Percentiles rank a stretch among this genome's conserved stretches.
These are phyloP conservation scores for Sarotherodon lohbergeri DNA, from an alignment of 2,113 vertebrate species.

Conservation along the genomic window DNA sequence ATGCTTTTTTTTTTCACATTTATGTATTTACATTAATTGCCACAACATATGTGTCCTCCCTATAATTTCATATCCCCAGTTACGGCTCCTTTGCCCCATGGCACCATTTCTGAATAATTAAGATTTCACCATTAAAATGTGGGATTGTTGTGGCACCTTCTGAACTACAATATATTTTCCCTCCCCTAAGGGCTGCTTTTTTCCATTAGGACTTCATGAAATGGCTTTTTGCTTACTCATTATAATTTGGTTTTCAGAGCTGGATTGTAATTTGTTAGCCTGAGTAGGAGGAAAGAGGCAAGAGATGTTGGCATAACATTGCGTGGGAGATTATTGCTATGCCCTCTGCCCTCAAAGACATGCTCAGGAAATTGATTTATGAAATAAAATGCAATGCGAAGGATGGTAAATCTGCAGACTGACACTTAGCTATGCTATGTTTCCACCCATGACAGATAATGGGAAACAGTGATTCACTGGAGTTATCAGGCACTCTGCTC, in stretches of 20 bases:
- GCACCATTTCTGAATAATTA: constrained; percentile 44
- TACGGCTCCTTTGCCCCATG: not conserved
- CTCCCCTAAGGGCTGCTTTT: constrained; percentile 27
- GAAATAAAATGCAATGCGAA: not conserved
- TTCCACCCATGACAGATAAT: not conserved
- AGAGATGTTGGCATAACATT: not conserved
- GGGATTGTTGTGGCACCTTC: constrained; percentile 4
- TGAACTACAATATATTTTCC: constrained; percentile 25
- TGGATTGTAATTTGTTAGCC: constrained; percentile 24
- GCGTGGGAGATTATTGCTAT: not conserved
- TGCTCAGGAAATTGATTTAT: constrained; percentile 26
- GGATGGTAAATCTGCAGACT: not conserved
- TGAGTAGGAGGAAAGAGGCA: constrained; percentile 1
- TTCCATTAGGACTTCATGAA: constrained; percentile 42
- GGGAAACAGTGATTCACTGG: not conserved
- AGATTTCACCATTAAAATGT: constrained; percentile 38
- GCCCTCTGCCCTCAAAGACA: constrained; percentile 11
- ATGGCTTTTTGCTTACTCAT: constrained; percentile 48
- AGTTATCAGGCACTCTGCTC: not conserved
- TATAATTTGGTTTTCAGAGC: constrained; percentile 38
- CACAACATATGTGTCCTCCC: not conserved
- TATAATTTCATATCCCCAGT: constrained; percentile 7
- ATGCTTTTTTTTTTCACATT: not conserved
- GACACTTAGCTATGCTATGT: not conserved
- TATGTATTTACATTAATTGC: constrained; percentile 6